Evolutionary conservation across 1,140 invertebrate species (phyloP), one percentile per base, ranked within the genome.

Genomic region (Drosophila bocqueti): DNA sequence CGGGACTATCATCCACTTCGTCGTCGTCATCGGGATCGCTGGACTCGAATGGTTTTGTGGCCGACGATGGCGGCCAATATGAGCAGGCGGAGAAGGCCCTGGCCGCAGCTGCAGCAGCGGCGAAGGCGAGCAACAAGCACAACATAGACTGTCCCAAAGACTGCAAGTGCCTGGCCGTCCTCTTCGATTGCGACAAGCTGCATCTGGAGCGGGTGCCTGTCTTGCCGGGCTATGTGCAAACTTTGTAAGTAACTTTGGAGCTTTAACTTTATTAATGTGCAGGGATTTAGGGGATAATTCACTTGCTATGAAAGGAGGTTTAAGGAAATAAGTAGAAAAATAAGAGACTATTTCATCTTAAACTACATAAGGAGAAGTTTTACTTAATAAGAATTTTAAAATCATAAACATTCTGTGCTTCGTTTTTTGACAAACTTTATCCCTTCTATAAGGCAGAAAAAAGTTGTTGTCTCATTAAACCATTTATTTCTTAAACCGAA

Each of bases 101-200:
- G 29, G 79, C 82, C 24, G 81, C 81, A 13, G 75, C 84, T 11
- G 77, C 76, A 1, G 84, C 63, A 46, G 42, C 64, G 47, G 64
- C 73, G 15, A 82, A 69, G 60, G 71, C 45, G 16, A 73, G 59
- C 18, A 72, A 79, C 43, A 91, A 85, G 59, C 76, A 84, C 55
- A 91, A 81, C 61, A 74, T 69, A 10, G 75, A 86, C 60, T 95
- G 95, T 73, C 94, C 94, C 55, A 92, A 93, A 78, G 94, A 94
- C 89, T 95, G 95, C 86, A 94, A 93, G 77, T 95, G 95, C 82
- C 92, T 95, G 52, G 93, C 94, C 75, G 92, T 93, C 50, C 94
- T 94, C 81, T 94, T 95, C 45, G 94, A 95, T 91, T 95, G 95
- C 93, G 94, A 94, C 66, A 93, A 94, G 75, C 94, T 94, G 91